phyloP scores from a whole-genome alignment of 2,888 invertebrate species.

The Hylaea fasciaria region DNA sequence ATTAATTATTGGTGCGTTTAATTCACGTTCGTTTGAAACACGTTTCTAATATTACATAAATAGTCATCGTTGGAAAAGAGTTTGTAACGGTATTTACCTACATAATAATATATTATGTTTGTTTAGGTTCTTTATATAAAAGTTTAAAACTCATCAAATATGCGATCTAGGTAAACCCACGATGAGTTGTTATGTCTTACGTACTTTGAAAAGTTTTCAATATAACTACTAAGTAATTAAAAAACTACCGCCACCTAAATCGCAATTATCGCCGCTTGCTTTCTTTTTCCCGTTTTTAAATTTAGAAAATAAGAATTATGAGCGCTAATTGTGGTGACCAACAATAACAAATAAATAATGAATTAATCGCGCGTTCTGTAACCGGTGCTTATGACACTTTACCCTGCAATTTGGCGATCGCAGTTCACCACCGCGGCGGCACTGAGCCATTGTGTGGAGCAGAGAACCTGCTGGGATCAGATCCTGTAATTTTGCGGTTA shows the following conservation, averaged over 20 bases:
- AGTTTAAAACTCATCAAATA: too few relatives aligned
- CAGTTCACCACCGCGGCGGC: slow-evolving; percentile 55
- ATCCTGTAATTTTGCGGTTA: slow-evolving; percentile 80
- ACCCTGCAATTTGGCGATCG: slow-evolving; percentile 82
- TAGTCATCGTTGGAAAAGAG: too few relatives aligned
- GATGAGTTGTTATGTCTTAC: background rate
- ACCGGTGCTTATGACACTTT: slow-evolving; percentile 73
- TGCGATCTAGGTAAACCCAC: background rate
- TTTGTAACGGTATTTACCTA: too few relatives aligned
- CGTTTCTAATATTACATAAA: background rate
- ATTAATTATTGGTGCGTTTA: slow-evolving; percentile 44
- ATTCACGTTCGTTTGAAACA: slow-evolving; percentile 6
- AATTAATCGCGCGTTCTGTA: slow-evolving; percentile 49
- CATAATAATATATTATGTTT: too few relatives aligned
- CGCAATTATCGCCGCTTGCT: slow-evolving; percentile 13
- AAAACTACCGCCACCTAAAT: slow-evolving; percentile 5
- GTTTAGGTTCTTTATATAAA: too few relatives aligned
- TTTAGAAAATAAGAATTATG: slow-evolving; percentile 2
- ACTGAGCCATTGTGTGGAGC: slow-evolving; percentile 64
- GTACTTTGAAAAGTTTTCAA: background rate
- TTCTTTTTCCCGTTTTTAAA: slow-evolving; percentile 10
- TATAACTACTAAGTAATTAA: background rate
- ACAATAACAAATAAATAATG: slow-evolving; percentile 30
- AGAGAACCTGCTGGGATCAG: slow-evolving; percentile 64
- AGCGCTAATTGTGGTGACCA: slow-evolving; percentile 15